These are phyloP conservation scores for Falco naumanni DNA, from an alignment of 2,797 vertebrate species.

Conservation along the genomic window DNA sequence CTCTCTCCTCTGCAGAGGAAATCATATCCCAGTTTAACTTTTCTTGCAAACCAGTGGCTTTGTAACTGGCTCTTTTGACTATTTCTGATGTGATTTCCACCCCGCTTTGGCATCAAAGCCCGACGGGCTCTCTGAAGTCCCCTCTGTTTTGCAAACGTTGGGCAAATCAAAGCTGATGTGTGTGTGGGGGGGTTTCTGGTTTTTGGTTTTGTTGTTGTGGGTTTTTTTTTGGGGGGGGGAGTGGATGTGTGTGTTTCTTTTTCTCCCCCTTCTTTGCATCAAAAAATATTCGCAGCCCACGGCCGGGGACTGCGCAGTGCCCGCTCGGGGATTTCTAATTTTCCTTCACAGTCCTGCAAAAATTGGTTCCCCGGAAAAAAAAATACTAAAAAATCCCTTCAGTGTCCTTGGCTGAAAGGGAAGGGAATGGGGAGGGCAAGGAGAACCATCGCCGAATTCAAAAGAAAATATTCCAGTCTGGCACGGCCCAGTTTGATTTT, in stretches of 20 bases:
- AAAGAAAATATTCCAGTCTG: neutral
- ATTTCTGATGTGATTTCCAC: conserved; percentile 28
- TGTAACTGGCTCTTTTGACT: neutral
- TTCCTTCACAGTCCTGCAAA: neutral
- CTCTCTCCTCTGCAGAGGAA: conserved; percentile 3
- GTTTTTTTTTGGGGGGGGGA: no score
- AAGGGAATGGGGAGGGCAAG: neutral
- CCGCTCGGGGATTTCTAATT: neutral
- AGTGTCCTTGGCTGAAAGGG: neutral
- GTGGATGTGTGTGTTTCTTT: neutral
- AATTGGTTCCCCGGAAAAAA: neutral
- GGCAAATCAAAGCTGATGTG: neutral
- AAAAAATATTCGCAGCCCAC: neutral
- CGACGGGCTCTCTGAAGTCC: neutral
- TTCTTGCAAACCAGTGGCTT: conserved; percentile 20
- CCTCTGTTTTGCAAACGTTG: neutral
- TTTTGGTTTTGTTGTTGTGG: no score
- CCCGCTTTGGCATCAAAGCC: conserved; percentile 35
- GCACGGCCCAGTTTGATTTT: neutral
- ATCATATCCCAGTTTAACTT: conserved; percentile 20
- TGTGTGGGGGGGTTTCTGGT: no score
- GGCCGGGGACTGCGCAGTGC: neutral
- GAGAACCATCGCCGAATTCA: neutral
- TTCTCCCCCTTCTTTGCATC: neutral
- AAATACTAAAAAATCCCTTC: neutral